phyloP scores from a whole-genome alignment of 2,888 invertebrate species.

The Cacoxenus indagator region DNA sequence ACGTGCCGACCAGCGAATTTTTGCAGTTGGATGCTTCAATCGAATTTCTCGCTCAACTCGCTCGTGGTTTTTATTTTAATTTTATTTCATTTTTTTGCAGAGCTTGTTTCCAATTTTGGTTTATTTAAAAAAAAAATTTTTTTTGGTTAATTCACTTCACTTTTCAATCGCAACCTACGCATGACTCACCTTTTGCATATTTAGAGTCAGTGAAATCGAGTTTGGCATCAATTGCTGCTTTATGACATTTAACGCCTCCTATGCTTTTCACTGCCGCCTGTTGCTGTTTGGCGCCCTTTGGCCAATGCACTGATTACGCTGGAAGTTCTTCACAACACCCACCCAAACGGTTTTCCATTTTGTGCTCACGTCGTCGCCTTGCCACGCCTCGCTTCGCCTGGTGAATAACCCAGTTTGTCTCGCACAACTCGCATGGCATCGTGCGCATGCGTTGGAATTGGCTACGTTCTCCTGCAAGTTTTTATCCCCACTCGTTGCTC shows the following conservation, averaged over 20 bases:
- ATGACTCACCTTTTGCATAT: not conserved
- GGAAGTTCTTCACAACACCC: not conserved
- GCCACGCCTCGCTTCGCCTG: too few relatives aligned
- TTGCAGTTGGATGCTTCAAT: not conserved
- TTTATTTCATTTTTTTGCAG: not conserved
- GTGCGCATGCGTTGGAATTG: constrained; percentile 55
- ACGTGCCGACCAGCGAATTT: not conserved
- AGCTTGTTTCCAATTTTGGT: not conserved
- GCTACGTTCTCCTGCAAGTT: not conserved
- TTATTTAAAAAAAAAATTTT: not conserved
- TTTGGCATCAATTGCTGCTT: not conserved
- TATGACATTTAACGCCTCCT: not conserved
- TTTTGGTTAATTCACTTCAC: not conserved
- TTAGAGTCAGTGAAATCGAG: not conserved
- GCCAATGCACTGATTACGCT: not conserved
- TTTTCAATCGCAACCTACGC: not conserved
- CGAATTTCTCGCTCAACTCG: not conserved
- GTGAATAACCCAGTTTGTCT: too few relatives aligned
- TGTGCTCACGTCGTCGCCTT: not conserved
- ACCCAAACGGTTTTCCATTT: not conserved
- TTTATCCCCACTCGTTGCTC: constrained; percentile 24
- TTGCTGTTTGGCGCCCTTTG: constrained; percentile 27
- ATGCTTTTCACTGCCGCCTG: constrained; percentile 21
- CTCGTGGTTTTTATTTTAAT: not conserved
- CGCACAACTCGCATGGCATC: too few relatives aligned